These are phyloP conservation scores for Erebia epiphron DNA, from an alignment of 2,888 invertebrate genomes.

Conservation along the genomic window DNA sequence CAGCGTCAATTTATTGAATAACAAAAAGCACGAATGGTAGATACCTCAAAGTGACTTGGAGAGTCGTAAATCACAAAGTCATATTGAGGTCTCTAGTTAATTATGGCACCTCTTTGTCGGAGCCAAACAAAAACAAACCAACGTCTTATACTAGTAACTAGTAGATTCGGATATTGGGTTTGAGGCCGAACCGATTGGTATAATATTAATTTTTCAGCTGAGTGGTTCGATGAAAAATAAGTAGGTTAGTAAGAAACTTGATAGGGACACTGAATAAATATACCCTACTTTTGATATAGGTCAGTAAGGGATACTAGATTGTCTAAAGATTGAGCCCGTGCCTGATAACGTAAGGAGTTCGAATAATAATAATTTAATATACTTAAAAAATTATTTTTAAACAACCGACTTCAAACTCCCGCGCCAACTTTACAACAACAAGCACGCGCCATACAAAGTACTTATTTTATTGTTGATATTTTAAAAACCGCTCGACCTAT, in stretches of 20 bases:
- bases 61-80: too few relatives aligned
- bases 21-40: background rate
- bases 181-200: background rate
- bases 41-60: too few relatives aligned
- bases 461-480: too few relatives aligned
- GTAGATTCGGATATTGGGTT: conserved; percentile 4
- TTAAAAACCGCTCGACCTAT: too few relatives aligned
- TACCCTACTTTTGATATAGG: background rate
- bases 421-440: too few relatives aligned
- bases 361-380: too few relatives aligned
- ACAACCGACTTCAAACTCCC: too few relatives aligned
- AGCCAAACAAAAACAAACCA: conserved; percentile 9
- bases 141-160: background rate
- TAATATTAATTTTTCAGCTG: conserved; percentile 8
- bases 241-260: background rate
- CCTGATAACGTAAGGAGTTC: too few relatives aligned
- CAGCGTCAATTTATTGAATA: too few relatives aligned
- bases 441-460: too few relatives aligned
- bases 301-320: background rate
- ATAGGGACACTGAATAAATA: background rate
- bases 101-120: background rate
- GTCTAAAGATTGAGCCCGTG: too few relatives aligned
- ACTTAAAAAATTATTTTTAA: too few relatives aligned
- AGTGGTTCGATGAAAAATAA: background rate
- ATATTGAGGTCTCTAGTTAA: background rate